phyloP scores from a whole-genome alignment of 2,113 vertebrate genomes.

The Rostratula benghalensis region DNA sequence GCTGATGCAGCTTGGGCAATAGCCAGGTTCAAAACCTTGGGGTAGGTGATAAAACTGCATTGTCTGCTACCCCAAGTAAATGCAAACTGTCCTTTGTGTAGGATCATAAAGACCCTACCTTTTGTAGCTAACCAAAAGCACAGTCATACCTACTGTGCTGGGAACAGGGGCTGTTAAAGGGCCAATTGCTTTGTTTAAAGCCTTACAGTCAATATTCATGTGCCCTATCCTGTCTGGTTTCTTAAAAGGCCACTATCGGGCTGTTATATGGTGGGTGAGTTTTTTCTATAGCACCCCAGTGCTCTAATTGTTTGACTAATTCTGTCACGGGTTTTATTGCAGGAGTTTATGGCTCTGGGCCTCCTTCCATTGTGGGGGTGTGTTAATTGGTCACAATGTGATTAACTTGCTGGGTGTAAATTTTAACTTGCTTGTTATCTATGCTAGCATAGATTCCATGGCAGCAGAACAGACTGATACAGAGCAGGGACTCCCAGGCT shows the following conservation, averaged over 20 bases:
- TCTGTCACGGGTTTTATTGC: neutral
- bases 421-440: neutral
- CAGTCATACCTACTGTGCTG: neutral
- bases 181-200: neutral
- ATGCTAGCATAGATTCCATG: neutral
- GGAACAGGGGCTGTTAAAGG: neutral
- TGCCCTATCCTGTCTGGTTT: neutral
- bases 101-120: neutral
- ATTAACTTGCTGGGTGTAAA: neutral
- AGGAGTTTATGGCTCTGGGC: neutral
- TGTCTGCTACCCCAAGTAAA: neutral
- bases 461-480: neutral
- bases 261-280: neutral
- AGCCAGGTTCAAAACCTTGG: neutral
- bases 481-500: neutral
- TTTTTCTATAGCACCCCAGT: neutral
- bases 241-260: neutral
- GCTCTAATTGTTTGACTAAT: neutral
- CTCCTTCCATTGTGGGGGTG: neutral
- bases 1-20: neutral
- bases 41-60: neutral
- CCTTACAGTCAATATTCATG: neutral
- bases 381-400: neutral
- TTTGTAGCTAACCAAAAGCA: neutral
- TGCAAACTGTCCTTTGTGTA: neutral